Percentiles rank a stretch among this genome's conserved stretches.
These are phyloP conservation scores for Meloidogyne floridensis DNA, from an alignment of 1,140 invertebrate species.

Conservation along the genomic window DNA sequence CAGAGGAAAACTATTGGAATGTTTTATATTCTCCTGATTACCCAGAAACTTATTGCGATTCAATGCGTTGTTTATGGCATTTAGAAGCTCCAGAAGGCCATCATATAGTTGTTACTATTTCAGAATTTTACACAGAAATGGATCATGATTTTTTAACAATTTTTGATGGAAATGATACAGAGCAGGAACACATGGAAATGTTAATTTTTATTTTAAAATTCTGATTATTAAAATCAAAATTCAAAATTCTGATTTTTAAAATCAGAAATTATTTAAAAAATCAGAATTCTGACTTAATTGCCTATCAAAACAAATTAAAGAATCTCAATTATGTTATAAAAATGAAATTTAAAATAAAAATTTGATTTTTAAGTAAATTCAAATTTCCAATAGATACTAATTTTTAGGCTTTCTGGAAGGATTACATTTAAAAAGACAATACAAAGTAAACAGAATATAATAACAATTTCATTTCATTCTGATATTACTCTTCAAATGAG, in stretches of 20 bases:
- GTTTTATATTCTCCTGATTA: constrained; percentile 40
- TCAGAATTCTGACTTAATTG: too few species aligned
- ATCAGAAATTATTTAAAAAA: too few species aligned
- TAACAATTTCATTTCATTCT: constrained; percentile 38
- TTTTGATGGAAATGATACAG: constrained; percentile 44
- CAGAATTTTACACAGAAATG: constrained; percentile 33
- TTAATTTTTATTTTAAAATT: neutral
- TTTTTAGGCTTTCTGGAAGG: constrained; percentile 39
- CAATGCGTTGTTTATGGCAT: constrained; percentile 27
- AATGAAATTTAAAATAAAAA: neutral
- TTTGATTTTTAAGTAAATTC: too few species aligned
- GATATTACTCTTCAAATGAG: constrained; percentile 29
- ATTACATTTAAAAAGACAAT: constrained; percentile 16
- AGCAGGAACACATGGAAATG: constrained; percentile 36
- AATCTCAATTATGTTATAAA: too few species aligned
- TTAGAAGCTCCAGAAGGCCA: constrained; percentile 37
- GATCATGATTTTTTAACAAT: constrained; percentile 43
- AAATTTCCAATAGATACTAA: too few species aligned
- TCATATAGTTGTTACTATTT: constrained; percentile 33
- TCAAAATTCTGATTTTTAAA: neutral
- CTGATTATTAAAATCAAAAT: neutral
- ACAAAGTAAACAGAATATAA: constrained; percentile 5
- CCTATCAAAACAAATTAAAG: too few species aligned
- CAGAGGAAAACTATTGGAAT: constrained; percentile 32
- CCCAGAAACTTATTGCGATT: constrained; percentile 35